Percentiles rank a stretch among this genome's conserved stretches.
phyloP scores from a whole-genome alignment of 2,113 vertebrate genomes.

The Anarhynchus alexandrinus region DNA sequence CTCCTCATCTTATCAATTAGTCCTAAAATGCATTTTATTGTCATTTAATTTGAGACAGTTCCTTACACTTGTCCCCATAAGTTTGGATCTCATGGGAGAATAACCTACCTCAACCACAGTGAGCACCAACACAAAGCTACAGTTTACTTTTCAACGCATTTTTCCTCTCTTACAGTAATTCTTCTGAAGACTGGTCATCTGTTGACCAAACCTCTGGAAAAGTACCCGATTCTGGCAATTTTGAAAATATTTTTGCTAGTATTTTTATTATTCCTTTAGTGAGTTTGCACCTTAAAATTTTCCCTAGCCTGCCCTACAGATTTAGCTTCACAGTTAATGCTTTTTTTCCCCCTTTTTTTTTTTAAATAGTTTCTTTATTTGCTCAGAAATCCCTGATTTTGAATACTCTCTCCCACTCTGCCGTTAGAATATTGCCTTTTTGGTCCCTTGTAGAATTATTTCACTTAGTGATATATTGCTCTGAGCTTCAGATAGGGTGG shows the following conservation, averaged over 20 bases:
- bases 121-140: neutral
- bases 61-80: conserved; percentile 45
- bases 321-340: neutral
- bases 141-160: neutral
- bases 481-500: conserved; percentile 7
- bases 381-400: neutral
- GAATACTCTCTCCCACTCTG: neutral
- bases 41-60: conserved; percentile 45
- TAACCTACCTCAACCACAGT: neutral
- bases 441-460: conserved; percentile 52
- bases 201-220: neutral
- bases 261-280: neutral
- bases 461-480: conserved; percentile 52
- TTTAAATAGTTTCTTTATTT: conserved; percentile 12
- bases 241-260: neutral
- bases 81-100: conserved; percentile 3
- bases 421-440: conserved; percentile 46
- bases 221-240: neutral
- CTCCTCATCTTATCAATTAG: conserved; percentile 63
- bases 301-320: neutral
- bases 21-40: conserved; percentile 54
- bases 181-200: neutral
- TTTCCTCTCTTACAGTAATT: neutral
- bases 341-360: too few relatives aligned
- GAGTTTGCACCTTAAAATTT: neutral